Evolutionary conservation across 2,113 vertebrate species (phyloP), one percentile per base, ranked within the genome.

Genomic region (Dicerorhinus sumatrensis): DNA sequence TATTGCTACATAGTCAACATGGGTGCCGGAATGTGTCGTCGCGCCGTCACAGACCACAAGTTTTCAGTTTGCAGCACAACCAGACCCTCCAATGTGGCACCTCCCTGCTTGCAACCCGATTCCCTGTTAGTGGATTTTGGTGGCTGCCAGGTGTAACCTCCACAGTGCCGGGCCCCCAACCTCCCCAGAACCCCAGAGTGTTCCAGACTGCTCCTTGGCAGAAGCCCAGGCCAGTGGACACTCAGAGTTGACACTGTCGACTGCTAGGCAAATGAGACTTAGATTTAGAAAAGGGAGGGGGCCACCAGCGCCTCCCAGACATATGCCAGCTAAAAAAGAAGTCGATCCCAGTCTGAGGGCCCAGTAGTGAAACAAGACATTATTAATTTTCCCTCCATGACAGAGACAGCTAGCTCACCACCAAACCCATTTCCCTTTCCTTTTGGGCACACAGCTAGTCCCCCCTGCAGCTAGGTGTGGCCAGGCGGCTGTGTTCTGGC

Each of bases 1-100:
- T 46, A 63, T n/a, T 29, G 36, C 18, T 46, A 18, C 56, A 21
- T n/a, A 29, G 20, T 72, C 87, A 77, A 42, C 62, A 3, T 27
- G n/a, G 54, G 9, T 46, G 17, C 39, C 1, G 0, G 25, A 60
- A 60, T 6, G 46, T 69, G 73, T 20, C 20, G 5, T 8, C 62
- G 42, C 8, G n/a, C 29, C 84, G 42, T 76, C 46, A 58, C 42
- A 91, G 60, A 27, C 6, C 36, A 62, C 76, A 73, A 8, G 51
- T 48, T 96, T 95, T 72, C 84, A 84, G 65, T 94, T 62, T 87
- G 20, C 51, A 85, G 60, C 76, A n/a, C 51, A 90, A 90, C 27
- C 29, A 93, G 60, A 91, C 29, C 25, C 54, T 93, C 31, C 12
- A 29, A 27, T 3, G 5, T 33, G 69, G 72, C 20, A 42, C n/a